Base-by-base conservation (phyloP, 2,797 vertebrate species). In the Chrosomus eos region DNA sequence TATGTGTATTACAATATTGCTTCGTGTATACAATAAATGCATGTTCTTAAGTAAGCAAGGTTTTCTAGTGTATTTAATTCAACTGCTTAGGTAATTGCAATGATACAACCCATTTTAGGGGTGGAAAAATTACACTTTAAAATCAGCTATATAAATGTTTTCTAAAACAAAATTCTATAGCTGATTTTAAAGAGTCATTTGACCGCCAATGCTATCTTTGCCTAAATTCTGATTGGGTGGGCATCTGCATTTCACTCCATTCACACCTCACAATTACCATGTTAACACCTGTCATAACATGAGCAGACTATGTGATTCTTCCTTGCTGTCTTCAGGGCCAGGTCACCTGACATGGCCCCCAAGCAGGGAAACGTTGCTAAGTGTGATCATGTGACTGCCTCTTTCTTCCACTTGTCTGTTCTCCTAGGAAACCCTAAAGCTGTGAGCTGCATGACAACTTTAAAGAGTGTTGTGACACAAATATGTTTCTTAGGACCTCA, bases 231-330 rank as follows among this genome's bases (percentile, higher is more conserved):
- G 13, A 62, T 62, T 62, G 26, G 11, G 5, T 62, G 13, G 13
- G 6, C 60, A 31, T 26, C 33, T 40, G 23, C 19, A 16, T 60
- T 58, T 28, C 23, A n/a, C 40, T 60, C 28, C 36, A 23, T 58
- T n/a, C n/a, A 45, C 67, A 64, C 23, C 70, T 78, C 28, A 40
- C 21, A 75, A 58, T 45, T 58, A n/a, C 40, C 43, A 33, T 21
- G n/a, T 66, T 64, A 83, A 72, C 64, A 88, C 38, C 82, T 23
- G 21, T 38, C 74, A 73, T 58, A 88, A 91, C 26, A 76, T 21
- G 33, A 53, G 62, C 55, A 66, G 81, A 81, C 73, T 82, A 72
- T 31, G 45, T 81, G 80, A 81, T 40, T 60, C 26, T 45, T 75
- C 19, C 10, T 45, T 75, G 80, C 19, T 78, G 36, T 51, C 60